A percentile compares a stretch with the other conserved stretches of the same genome.
phyloP scores from a whole-genome alignment of 1,140 invertebrate genomes.

The Eumeta japonica region DNA sequence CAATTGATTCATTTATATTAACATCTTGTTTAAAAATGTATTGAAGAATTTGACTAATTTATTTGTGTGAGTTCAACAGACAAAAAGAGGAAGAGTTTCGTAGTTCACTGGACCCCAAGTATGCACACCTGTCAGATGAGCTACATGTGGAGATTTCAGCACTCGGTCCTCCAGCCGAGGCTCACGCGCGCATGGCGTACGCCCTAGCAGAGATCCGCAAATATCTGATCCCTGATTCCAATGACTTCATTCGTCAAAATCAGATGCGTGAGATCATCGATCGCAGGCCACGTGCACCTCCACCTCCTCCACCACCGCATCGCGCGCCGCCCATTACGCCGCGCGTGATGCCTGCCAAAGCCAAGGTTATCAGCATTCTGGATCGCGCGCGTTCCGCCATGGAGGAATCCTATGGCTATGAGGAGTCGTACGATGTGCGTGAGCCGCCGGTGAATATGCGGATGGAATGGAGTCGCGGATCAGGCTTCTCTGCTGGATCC shows the following conservation, averaged over 20 bases:
- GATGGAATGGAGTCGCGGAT: no score
- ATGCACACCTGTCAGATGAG: slow-evolving; percentile 88
- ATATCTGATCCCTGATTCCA: slow-evolving; percentile 66
- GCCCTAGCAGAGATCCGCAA: slow-evolving; percentile 75
- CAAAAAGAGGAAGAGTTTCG: slow-evolving; percentile 79
- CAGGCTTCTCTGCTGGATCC: no score
- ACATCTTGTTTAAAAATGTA: not conserved
- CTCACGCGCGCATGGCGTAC: slow-evolving; percentile 86
- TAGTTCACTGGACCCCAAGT: slow-evolving; percentile 85
- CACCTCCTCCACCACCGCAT: no score
- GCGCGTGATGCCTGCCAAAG: slow-evolving; percentile 60
- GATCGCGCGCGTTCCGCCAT: slow-evolving; percentile 77
- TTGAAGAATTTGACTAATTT: not conserved
- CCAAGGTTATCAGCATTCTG: slow-evolving; percentile 79
- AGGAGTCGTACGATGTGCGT: slow-evolving; percentile 28
- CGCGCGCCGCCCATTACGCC: slow-evolving; percentile 14
- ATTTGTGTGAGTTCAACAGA: slow-evolving; percentile 63
- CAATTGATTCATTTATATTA: not conserved
- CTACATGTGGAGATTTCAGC: slow-evolving; percentile 92
- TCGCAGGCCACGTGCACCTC: slow-evolving; percentile 17
- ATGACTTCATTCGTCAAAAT: no score
- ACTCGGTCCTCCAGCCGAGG: slow-evolving; percentile 85
- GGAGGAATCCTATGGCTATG: slow-evolving; percentile 68
- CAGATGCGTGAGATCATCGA: slow-evolving; percentile 38
- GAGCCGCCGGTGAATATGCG: slow-evolving; percentile 57